Evolutionary conservation across 2,888 invertebrate species (phyloP), one percentile per base, ranked within the genome.

Genomic region (Stegophylla sp.): DNA sequence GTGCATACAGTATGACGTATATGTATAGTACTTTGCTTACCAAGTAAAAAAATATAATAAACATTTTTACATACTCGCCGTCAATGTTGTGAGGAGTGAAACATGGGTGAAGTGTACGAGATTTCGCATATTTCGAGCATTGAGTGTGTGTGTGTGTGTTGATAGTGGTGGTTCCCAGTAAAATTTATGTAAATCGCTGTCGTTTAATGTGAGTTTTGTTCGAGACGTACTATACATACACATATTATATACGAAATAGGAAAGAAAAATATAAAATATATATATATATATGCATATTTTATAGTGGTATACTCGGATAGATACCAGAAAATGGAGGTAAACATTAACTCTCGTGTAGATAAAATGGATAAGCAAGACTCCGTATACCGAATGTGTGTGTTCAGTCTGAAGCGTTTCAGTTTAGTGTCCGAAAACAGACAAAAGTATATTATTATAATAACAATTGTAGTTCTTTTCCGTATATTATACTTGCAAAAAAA

Each of bases 131-230:
- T 20, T 5, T 7, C 34, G 34, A 34, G 34, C 7, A 34, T 34
- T n/a, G 17, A 3, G 51, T 51, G 20, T 20, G 7, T 13, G 15
- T 34, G 13, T 15, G 43, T 43, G 64, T 66, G 41, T 41, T 43
- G 43, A 4, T 13, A 28, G 69, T 69, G n/a, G n/a, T 23, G 61
- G 26, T 59, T 73, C 26, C 59, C 26, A 43, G 45, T 45, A 45
- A 61, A 20, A 45, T 63, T 20, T 75, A 75, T 75, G 74, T 64
- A 64, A 75, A 63, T 73, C 63, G 28, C 34, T 10, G 48, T 51
- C 15, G 17, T 48, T 74, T 74, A 74, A 63, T 48, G 63, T 48
- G 63, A 48, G 61, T 74, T 61, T 63, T 20, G n/a, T 75, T 51
- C 12, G 28, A 61, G 45, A 74, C 61, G n/a, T n/a, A 73, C 26